Conservation (phyloP, 2,888 invertebrate genomes). For the Microctonus aethiopoides region DNA sequence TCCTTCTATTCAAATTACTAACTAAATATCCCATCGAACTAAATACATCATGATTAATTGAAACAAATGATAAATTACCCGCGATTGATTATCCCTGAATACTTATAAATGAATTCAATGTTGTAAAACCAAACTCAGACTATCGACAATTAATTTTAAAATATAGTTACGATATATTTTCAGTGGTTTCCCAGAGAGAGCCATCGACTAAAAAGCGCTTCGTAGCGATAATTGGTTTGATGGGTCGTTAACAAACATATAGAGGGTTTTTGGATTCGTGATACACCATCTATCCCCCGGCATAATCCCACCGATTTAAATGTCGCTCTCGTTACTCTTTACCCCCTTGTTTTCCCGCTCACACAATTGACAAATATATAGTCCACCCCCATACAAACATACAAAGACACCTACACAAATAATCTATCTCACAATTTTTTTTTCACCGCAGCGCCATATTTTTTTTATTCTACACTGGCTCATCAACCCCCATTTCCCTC, state of each 20-base stretch:
- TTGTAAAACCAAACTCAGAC: background rate
- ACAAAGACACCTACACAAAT: too few species aligned
- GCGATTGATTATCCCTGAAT: background rate
- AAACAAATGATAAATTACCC: background rate
- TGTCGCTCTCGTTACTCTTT: slow-evolving; percentile 21
- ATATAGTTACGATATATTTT: slow-evolving; percentile 1
- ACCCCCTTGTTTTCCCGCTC: background rate
- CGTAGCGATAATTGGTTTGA: slow-evolving; percentile 43
- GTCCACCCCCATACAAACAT: slow-evolving; percentile 17
- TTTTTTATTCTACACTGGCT: background rate
- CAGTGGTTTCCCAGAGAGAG: background rate
- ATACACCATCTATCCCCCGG: slow-evolving; percentile 38
- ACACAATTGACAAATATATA: slow-evolving; percentile 43
- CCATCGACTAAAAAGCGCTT: background rate
- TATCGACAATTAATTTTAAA: background rate
- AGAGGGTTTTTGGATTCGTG: slow-evolving; percentile 25
- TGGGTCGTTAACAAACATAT: slow-evolving; percentile 44
- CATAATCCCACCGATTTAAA: slow-evolving; percentile 44
- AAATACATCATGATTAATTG: background rate
- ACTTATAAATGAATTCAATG: background rate
- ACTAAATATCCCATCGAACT: background rate
- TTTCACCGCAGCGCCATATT: background rate
- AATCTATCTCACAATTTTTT: slow-evolving; percentile 23
- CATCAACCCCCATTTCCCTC: background rate
- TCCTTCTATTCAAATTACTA: too few species aligned